Base-by-base conservation (phyloP, 2,888 invertebrate species). In the Ceramica pisi region DNA sequence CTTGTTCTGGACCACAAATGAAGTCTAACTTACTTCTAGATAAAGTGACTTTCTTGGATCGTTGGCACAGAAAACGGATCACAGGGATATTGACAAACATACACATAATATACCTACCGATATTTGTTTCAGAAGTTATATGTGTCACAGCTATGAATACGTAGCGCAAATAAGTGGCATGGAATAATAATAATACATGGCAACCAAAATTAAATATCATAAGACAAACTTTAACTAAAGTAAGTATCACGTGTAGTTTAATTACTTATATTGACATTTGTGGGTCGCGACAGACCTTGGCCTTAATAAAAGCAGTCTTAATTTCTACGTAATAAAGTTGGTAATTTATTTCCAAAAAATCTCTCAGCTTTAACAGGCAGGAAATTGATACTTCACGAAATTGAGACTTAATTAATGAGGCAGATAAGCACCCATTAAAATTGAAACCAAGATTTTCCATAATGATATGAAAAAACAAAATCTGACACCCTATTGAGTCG, bases 361-460 rank as follows among this genome's bases (percentile, higher is more conserved):
- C 66, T 74, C 44, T 50, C 51, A 59, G 31, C 56, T 61, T n/a
- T 59, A 64, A 81, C 73, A 62, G 62, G 63, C 68, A 69, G 51
- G 67, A 75, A 85, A 80, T 83, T 78, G 86, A 86, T 85, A 76
- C 84, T 83, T 67, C 56, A 78, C 55, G 14, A 75, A 85, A 83
- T 80, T 83, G 65, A 80, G 51, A 51, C 69, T 73, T 82, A 83
- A 78, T 82, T 85, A 83, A 80, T 65, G 75, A 80, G 72, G 75
- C 64, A 51, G 77, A 75, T 81, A 71, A 83, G 82, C 51, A 71
- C 75, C 78, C 61, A 86, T 85, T 85, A 85, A 67, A 80, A 83
- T 75, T 74, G 61, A 64, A 60, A 63, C 61, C 62, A 68, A 70
- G 57, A 82, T 74, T 74, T 57, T 83, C 65, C 79, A 80, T 80